Evolutionary conservation across 2,888 invertebrate genomes (phyloP), one percentile per base, ranked within the genome.

Genomic region (Synanthedon tipuliformis): DNA sequence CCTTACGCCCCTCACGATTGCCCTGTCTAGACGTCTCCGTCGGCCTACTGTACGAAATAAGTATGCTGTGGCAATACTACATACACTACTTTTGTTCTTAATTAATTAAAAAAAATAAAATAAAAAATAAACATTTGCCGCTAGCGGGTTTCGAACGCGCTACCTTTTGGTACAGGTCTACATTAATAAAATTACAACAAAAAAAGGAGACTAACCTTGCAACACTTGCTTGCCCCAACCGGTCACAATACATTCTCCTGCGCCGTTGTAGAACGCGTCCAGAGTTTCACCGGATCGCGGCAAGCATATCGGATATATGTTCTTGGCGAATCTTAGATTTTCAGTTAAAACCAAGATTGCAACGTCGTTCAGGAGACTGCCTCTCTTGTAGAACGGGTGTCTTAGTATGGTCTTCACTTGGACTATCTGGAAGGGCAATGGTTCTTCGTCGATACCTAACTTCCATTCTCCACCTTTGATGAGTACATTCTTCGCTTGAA

Each of bases 391-490:
- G 52, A 68, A 84, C 0, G 95, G 94, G 77, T 95, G 95, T 1
- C 90, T 73, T 0, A 91, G 88, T 54, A 95, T 91, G 3, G 88
- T 88, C 18, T 90, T 89, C 10, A 94, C 94, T 51, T 91, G 90
- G 0, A 92, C 89, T 53, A 94, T 92, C 75, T 95, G 93, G 90
- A 93, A 94, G 0, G 94, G 92, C 12, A 93, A 81, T 0, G 94
- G 94, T 63, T 95, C 94, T 52, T 93, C 93, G 59, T 93, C 94
- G 62, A 93, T 92, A 50, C 94, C 94, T 3, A 95, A 84, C 66
- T 93, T 93, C 94, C 94, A 95, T 89, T 94, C 94, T 0, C 95
- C 95, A 1, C 92, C 92, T 69, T 95, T 94, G 61, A 95, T 90
- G 0, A 93, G 87, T 0, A 95, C 85, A 68, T 94, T 92, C 60